These are phyloP conservation scores for cattle (Bos taurus) DNA, from an alignment of 2,113 vertebrate genomes.

Conservation along the genomic window ARS-UCD2.0 NC_037340.1:80356001-80356500, in stretches of 20 bases:
- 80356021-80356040: neutral
- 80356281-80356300: neutral
- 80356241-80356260: neutral
- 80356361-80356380: neutral
- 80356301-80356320: neutral
- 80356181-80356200: neutral
- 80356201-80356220: neutral
- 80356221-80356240: neutral
- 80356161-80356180: neutral
- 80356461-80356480: neutral
- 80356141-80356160: neutral
- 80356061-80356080: too few species aligned
- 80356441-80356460: neutral
- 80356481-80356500: neutral
- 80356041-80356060: neutral
- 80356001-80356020: neutral
- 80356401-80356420: neutral
- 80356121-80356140: too few species aligned
- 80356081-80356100: neutral
- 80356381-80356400: rapidly evolving
- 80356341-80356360: neutral
- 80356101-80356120: neutral
- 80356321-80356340: neutral
- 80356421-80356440: neutral
- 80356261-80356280: neutral